Evolutionary conservation across 1,140 invertebrate genomes (phyloP), one percentile per base, ranked within the genome.

Genomic region (Caenorhabditis brenneri): DNA sequence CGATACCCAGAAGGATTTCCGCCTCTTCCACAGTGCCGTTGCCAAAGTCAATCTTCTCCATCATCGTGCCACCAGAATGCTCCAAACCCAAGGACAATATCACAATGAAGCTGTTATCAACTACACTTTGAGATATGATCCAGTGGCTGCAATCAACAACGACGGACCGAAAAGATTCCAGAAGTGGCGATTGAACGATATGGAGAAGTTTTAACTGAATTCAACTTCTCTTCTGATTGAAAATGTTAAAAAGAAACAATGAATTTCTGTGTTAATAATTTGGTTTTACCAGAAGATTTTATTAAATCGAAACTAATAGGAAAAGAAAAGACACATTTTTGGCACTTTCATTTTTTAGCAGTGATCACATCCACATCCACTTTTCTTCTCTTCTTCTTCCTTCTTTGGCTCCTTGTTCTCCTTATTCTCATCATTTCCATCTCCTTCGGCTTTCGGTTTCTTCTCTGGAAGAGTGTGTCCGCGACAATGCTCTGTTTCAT

Each of bases 401-500:
- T 42, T 24, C 22, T 42, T 74, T n/a, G 58, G 58, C 42, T 79
- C 58, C 82, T 83, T 65, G 16, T 79, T 33, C 29, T 85, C 84
- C n/a, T n/a, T n/a, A n/a, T n/a, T n/a, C n/a, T n/a, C n/a, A n/a
- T n/a, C n/a, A n/a, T n/a, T n/a, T n/a, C n/a, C n/a, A n/a, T n/a
- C n/a, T n/a, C n/a, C n/a, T n/a, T n/a, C n/a, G n/a, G n/a, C n/a
- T n/a, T n/a, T n/a, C n/a, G n/a, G n/a, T n/a, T n/a, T n/a, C n/a
- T n/a, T n/a, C n/a, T n/a, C n/a, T n/a, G n/a, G n/a, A n/a, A n/a
- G n/a, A 31, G 88, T 88, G 82, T 89, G 88, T 16, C 88, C 88
- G 24, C 88, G 82, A 79, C 88, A 89, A 60, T 89, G 87, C 42
- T 89, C 88, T 22, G 88, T 89, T 55, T 89, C 88, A 33, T 82